phyloP scores from a whole-genome alignment of 2,797 vertebrate species.

The Smutsia temminckii region DNA sequence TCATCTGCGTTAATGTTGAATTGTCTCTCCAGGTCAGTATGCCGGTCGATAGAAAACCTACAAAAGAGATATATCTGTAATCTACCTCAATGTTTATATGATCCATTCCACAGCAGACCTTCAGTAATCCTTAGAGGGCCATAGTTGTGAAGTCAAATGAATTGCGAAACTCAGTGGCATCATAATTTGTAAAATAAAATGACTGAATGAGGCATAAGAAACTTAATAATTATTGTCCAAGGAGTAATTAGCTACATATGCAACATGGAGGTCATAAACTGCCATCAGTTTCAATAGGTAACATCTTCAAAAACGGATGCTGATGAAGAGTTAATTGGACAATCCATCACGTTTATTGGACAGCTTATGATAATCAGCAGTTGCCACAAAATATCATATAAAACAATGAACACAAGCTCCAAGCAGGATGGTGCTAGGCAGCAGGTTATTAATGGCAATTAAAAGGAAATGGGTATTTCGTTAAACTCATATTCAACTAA shows the following conservation, averaged over 20 bases:
- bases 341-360: constrained; percentile 86
- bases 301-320: constrained; percentile 81
- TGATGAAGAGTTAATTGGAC: constrained; percentile 88
- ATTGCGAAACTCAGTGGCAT: constrained; percentile 74
- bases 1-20: constrained; percentile 98
- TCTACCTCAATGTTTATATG: constrained; percentile 70
- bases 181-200: constrained; percentile 82
- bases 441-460: constrained; percentile 36
- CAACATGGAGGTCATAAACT: constrained; percentile 86
- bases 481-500: constrained; percentile 61
- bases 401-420: constrained; percentile 67
- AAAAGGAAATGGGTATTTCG: constrained; percentile 59
- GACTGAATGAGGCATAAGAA: constrained; percentile 79
- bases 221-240: constrained; percentile 88
- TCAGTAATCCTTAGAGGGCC: constrained; percentile 77
- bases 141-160: constrained; percentile 74
- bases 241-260: constrained; percentile 88
- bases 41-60: constrained; percentile 98
- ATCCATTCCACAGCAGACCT: constrained; percentile 62
- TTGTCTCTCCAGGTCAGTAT: constrained; percentile 98
- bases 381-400: constrained; percentile 77
- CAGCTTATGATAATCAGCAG: constrained; percentile 81
- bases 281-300: constrained; percentile 83
- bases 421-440: constrained; percentile 30
- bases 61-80: constrained; percentile 81